phyloP scores from a whole-genome alignment of 2,113 vertebrate species.

The Chauna torquata region DNA sequence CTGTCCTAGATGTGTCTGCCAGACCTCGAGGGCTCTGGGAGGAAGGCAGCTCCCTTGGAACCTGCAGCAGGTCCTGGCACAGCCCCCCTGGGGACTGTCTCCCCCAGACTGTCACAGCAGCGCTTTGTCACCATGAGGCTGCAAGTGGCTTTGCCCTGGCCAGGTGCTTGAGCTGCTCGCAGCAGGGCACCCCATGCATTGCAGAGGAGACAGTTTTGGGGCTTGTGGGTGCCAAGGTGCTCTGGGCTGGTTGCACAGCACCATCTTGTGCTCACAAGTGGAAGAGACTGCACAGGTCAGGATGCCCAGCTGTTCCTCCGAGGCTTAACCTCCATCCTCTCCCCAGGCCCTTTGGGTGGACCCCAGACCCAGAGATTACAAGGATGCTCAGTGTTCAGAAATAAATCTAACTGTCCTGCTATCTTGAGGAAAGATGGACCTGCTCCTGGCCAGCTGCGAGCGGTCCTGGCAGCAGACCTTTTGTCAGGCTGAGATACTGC shows the following conservation, averaged over 20 bases:
- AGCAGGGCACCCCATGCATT: rapidly evolving
- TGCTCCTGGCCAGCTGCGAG: neutral
- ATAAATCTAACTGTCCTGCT: neutral
- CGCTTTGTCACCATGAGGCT: neutral
- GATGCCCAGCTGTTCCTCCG: rapidly evolving
- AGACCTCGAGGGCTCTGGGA: neutral
- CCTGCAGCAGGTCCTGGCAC: neutral
- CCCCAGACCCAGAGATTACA: no score
- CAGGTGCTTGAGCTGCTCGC: neutral
- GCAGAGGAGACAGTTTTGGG: rapidly evolving
- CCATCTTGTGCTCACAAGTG: neutral
- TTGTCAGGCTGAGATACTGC: neutral
- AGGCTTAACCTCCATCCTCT: no score
- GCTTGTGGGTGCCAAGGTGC: neutral
- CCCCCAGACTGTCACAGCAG: neutral
- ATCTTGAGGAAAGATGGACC: neutral
- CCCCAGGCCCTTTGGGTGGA: no score
- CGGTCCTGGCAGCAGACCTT: neutral
- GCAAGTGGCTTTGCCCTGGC: neutral
- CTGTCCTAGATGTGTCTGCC: neutral
- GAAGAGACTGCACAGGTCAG: neutral
- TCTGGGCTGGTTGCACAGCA: neutral
- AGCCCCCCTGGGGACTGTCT: rapidly evolving
- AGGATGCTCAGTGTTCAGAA: neutral
- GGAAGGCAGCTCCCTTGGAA: neutral